Base-by-base conservation (phyloP, 2,113 vertebrate genomes). In the Nycticryphes semicollaris region DNA sequence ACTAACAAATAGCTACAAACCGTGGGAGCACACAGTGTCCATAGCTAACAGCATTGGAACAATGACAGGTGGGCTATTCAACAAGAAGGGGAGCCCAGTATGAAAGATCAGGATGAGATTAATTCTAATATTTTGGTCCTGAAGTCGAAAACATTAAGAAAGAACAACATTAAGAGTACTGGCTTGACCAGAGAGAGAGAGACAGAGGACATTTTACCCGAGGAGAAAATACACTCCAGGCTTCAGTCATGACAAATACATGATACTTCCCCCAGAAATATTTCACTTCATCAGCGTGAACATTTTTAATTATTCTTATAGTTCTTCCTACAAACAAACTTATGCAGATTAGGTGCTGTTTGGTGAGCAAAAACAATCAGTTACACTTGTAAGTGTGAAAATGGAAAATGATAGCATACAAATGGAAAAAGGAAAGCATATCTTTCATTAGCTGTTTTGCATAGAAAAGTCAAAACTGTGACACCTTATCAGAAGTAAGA, bases 401-500 rank as follows among this genome's bases (percentile, higher is more conserved):
- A 93, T 57, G 64, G 93, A 89, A 89, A 95, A 94, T 64, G 39
- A 33, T 75, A 57, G 53, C 86, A 84, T 20, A 53, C n/a, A 94
- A 62, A 79, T 68, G 82, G 57, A 85, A 79, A 74, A 94, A 87
- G 41, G 50, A 89, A 96, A 87, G 21, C 28, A 39, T 25, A 63
- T 51, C 67, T 79, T 91, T 90, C 97, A 95, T 95, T 90, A 93
- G 53, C 81, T 94, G 43, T 74, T 95, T 96, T 94, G 73, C 85
- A 81, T 94, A 57, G 80, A 96, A 93, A 95, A 94, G 93, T 85
- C 69, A 88, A 87, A 94, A 78, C 48, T 70, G 54, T 79, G 48
- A 94, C 17, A 93, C 67, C n/a, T 89, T 95, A 96, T 95, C 89
- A 94, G 60, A 93, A 87, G 64, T 69, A 94, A 95, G 84, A 96